phyloP scores from a whole-genome alignment of 2,113 vertebrate genomes.

The Phrynocephalus versicolor region DNA sequence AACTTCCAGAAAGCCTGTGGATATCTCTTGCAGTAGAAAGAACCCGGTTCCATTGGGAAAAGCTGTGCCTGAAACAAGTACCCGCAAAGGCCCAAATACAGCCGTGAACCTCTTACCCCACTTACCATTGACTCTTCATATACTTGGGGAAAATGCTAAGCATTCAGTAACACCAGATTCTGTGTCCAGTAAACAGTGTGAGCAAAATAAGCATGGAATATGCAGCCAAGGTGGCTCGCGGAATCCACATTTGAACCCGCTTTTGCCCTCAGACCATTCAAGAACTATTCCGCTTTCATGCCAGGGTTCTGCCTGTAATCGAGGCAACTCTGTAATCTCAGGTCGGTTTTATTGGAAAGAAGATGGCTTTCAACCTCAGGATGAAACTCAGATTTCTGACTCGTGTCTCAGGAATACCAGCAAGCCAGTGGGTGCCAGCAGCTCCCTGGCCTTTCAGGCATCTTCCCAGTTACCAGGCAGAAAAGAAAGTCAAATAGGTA shows the following conservation, averaged over 20 bases:
- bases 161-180: conserved; percentile 45
- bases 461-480: conserved; percentile 53
- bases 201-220: conserved; percentile 36
- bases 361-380: conserved; percentile 71
- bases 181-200: conserved; percentile 31
- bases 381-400: conserved; percentile 63
- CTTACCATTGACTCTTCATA: conserved; percentile 46
- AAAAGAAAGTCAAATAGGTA: conserved; percentile 40
- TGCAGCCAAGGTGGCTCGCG: conserved; percentile 8
- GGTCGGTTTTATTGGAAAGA: conserved; percentile 70
- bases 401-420: conserved; percentile 67
- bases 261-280: conserved; percentile 7
- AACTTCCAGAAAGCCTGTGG: conserved; percentile 34
- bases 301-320: conserved; percentile 50
- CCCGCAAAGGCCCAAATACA: conserved; percentile 46
- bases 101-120: conserved; percentile 58
- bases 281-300: conserved; percentile 47
- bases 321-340: conserved; percentile 70
- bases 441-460: conserved; percentile 45
- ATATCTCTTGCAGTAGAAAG: conserved; percentile 45
- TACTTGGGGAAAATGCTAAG: conserved; percentile 36
- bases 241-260: conserved; percentile 42
- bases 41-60: conserved; percentile 39
- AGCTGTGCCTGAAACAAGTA: conserved; percentile 54
- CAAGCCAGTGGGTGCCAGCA: conserved; percentile 37